Evolutionary conservation across 2,888 invertebrate species (phyloP).

Genomic region (Phlogophora meticulosa): DNA sequence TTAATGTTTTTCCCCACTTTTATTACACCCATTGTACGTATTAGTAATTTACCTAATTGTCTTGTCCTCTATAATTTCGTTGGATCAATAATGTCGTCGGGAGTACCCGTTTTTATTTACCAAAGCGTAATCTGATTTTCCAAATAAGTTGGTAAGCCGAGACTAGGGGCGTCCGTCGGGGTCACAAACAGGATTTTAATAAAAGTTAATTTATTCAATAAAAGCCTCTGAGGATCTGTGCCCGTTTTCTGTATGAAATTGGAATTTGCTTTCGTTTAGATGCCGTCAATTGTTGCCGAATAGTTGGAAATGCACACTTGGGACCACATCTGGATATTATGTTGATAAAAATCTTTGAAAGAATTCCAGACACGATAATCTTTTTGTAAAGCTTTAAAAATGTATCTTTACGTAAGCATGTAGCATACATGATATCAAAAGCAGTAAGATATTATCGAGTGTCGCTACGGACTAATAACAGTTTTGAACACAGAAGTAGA

Average conservation of each 20-base stretch:
- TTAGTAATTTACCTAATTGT: conserved; percentile 43
- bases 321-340: conserved; percentile 14
- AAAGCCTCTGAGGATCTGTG: conserved; percentile 79
- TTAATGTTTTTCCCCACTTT: background rate
- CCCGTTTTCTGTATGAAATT: conserved; percentile 69
- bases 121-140: conserved; percentile 77
- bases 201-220: conserved; percentile 89
- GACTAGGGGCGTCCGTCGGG: conserved; percentile 68
- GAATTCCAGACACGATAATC: conserved; percentile 9
- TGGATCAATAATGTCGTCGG: conserved; percentile 51
- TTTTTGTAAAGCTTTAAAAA: conserved; percentile 5
- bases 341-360: conserved; percentile 19
- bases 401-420: background rate
- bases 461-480: conserved; percentile 1
- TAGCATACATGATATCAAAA: conserved; percentile 12
- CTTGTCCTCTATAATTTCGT: conserved; percentile 36
- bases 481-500: conserved; percentile 11
- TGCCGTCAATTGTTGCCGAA: conserved; percentile 64
- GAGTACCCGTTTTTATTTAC: conserved; percentile 75
- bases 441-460: conserved; percentile 22
- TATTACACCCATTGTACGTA: conserved; percentile 1
- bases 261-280: conserved; percentile 73
- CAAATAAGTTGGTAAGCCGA: conserved; percentile 79
- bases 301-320: conserved; percentile 56
- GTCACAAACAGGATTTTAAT: conserved; percentile 87